Conservation (phyloP, 2,888 invertebrate species). For the Willowsia nigromaculata region DNA sequence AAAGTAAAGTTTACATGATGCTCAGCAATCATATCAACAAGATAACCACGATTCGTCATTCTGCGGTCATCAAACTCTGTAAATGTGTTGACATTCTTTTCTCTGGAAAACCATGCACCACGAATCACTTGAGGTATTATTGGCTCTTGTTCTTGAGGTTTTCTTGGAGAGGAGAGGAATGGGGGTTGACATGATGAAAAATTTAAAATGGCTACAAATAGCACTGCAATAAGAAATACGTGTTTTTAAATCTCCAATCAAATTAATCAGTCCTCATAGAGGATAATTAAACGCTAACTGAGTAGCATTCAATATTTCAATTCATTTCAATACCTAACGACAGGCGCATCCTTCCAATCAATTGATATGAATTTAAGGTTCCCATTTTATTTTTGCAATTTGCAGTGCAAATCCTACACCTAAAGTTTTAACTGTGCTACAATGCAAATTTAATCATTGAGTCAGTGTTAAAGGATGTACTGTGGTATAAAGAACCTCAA, state of each 20-base stretch:
- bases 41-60: constrained; percentile 88
- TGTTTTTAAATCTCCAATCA: too few species aligned
- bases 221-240: constrained; percentile 19
- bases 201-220: constrained; percentile 14
- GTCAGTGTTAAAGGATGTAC: not conserved
- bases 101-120: constrained; percentile 95
- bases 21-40: constrained; percentile 87
- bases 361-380: not conserved
- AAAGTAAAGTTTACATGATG: constrained; percentile 88
- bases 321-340: not conserved
- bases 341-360: not conserved
- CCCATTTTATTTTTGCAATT: not conserved
- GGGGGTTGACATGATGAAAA: constrained; percentile 40
- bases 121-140: constrained; percentile 88
- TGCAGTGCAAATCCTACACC: not conserved
- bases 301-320: too few species aligned
- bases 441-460: not conserved
- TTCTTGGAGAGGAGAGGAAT: not conserved
- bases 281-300: too few species aligned
- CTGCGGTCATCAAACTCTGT: constrained; percentile 90
- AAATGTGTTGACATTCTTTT: constrained; percentile 90
- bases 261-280: not conserved
- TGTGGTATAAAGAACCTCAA: too few species aligned
- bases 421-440: not conserved
- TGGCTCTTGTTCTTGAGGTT: constrained; percentile 13